A percentile compares a stretch with the other conserved stretches of the same genome.
These are phyloP conservation scores for Lasioglossum baleicum DNA, from an alignment of 1,140 invertebrate species.

Conservation along the genomic window DNA sequence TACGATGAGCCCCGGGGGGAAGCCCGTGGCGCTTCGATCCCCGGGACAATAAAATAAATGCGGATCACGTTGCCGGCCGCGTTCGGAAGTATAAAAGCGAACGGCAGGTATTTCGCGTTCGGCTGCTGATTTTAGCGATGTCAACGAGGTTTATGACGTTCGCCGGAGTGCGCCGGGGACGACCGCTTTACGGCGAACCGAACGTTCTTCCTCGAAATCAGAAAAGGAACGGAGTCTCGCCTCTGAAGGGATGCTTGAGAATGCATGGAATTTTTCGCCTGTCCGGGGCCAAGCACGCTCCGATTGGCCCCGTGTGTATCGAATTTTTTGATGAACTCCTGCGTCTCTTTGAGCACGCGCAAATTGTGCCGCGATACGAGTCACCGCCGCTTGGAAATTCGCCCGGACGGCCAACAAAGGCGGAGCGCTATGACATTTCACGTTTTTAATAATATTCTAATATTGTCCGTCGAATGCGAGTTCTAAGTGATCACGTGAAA, in stretches of 20 bases:
- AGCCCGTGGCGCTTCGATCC: constrained; percentile 17
- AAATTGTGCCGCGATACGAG: not conserved
- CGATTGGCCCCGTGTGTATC: not conserved
- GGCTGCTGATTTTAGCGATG: constrained; percentile 17
- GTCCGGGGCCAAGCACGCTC: not conserved
- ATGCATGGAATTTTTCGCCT: constrained; percentile 20
- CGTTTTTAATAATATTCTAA: no score
- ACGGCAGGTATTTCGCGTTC: constrained; percentile 9
- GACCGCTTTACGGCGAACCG: constrained; percentile 2
- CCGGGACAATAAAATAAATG: constrained; percentile 33
- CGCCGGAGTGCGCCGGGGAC: not conserved
- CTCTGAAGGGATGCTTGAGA: not conserved
- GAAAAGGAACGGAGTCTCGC: not conserved
- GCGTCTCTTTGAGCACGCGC: not conserved
- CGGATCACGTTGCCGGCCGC: constrained; percentile 25
- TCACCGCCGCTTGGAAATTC: not conserved
- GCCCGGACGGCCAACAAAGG: not conserved
- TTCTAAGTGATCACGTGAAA: no score
- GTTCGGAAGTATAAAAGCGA: constrained; percentile 24
- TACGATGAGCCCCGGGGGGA: not conserved
- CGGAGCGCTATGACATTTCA: no score
- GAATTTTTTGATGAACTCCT: constrained; percentile 3
- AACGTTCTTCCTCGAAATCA: not conserved
- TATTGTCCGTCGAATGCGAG: no score
- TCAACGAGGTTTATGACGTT: constrained; percentile 7